Conservation (phyloP, 2,797 vertebrate species). For the Microctenopoma stevenorrisi region DNA sequence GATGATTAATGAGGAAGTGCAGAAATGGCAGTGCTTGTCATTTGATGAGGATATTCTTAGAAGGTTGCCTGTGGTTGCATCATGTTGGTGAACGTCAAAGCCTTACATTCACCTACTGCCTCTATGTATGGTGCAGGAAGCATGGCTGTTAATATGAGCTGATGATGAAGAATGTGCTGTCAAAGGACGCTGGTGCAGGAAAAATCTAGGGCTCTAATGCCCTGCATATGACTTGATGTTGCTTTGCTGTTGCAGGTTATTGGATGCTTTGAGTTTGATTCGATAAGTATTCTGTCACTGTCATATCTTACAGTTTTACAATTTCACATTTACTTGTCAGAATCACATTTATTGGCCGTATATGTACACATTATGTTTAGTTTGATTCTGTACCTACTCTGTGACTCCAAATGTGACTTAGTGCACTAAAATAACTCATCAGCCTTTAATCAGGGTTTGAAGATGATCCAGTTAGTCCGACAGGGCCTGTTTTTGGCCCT, state of each 20-base stretch:
- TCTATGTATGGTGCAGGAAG: slow-evolving; percentile 74
- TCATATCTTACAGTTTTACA: background rate
- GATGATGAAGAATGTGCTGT: slow-evolving; percentile 49
- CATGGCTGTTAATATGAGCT: slow-evolving; percentile 52
- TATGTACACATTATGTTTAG: background rate
- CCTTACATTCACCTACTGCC: slow-evolving; percentile 55
- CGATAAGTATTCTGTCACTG: background rate
- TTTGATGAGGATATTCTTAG: slow-evolving; percentile 80
- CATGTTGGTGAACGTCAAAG: slow-evolving; percentile 72
- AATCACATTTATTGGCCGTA: no score
- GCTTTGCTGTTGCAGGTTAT: slow-evolving; percentile 17
- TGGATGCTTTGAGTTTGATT: background rate
- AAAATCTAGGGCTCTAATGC: slow-evolving; percentile 23
- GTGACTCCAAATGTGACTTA: background rate
- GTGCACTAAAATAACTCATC: slow-evolving; percentile 18
- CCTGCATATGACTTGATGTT: slow-evolving; percentile 20
- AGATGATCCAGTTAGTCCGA: slow-evolving; percentile 22
- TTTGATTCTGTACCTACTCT: background rate
- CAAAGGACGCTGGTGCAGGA: slow-evolving; percentile 18
- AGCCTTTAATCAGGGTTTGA: slow-evolving; percentile 28
- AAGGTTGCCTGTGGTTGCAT: slow-evolving; percentile 80
- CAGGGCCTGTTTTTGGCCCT: no score
- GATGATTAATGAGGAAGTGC: slow-evolving; percentile 78
- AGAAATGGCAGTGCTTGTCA: slow-evolving; percentile 70
- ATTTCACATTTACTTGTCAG: background rate